Evolutionary conservation across 1,140 invertebrate genomes (phyloP).

Genomic region (Listronotus oregonensis): DNA sequence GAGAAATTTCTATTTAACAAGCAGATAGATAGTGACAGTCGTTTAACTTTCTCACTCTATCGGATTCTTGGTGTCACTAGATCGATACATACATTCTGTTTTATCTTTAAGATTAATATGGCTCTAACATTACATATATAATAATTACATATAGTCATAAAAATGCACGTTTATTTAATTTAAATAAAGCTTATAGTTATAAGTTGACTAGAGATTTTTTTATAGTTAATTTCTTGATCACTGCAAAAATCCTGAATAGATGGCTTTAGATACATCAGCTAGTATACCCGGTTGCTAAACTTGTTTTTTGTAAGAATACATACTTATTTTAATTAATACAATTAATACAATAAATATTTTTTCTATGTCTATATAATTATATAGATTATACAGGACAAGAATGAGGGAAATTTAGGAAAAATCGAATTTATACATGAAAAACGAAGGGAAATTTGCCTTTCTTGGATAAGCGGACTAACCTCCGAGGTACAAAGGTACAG

Average conservation of each 20-base stretch:
- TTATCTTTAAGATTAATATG: neutral
- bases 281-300: constrained; percentile 31
- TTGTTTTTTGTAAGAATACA: constrained; percentile 10
- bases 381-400: neutral
- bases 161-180: constrained; percentile 9
- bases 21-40: too few species aligned
- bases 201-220: constrained; percentile 36
- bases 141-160: constrained; percentile 6
- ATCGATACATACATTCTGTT: too few species aligned
- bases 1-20: too few species aligned
- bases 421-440: too few species aligned
- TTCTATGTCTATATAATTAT: constrained; percentile 3
- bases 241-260: constrained; percentile 40
- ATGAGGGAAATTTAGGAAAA: too few species aligned
- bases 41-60: too few species aligned
- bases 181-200: constrained; percentile 34
- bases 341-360: neutral
- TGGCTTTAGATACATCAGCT: constrained; percentile 22
- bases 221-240: constrained; percentile 25
- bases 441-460: too few species aligned
- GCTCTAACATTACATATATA: constrained; percentile 1
- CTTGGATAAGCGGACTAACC: too few species aligned
- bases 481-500: too few species aligned
- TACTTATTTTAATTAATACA: constrained; percentile 2
- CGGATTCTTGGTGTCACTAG: too few species aligned